A percentile compares a stretch with the other conserved stretches of the same genome.
Evolutionary conservation across 1,140 invertebrate species (phyloP).

Genomic region (Eciton burchellii): DNA sequence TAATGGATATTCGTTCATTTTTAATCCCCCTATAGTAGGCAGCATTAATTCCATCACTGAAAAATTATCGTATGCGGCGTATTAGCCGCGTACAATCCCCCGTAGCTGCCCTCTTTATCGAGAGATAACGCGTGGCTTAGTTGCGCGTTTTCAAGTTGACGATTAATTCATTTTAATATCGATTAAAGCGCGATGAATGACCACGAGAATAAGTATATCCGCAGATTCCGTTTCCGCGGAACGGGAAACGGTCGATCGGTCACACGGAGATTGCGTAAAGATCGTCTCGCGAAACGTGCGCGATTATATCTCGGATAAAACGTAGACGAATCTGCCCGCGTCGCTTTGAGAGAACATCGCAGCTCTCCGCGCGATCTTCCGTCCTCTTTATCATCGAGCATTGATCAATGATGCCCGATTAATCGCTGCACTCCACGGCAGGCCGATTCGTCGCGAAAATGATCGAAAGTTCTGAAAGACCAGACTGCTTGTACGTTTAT

Average conservation of each 20-base stretch:
- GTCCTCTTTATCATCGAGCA: neutral
- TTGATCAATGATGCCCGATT: conserved; percentile 74
- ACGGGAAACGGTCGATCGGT: too few relatives aligned
- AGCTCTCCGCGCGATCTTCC: neutral
- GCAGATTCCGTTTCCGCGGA: too few relatives aligned
- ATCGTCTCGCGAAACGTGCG: conserved; percentile 10
- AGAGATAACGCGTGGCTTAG: neutral
- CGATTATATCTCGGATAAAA: conserved; percentile 18
- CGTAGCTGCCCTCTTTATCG: neutral
- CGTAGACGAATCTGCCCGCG: conserved; percentile 17
- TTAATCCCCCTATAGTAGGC: conserved; percentile 5
- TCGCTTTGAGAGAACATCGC: neutral
- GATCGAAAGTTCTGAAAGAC: conserved; percentile 77
- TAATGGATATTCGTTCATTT: conserved; percentile 20
- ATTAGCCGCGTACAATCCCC: neutral
- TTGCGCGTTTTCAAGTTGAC: conserved; percentile 2
- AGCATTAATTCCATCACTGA: conserved; percentile 11
- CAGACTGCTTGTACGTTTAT: conserved; percentile 64
- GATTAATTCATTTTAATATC: neutral
- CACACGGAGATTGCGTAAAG: too few relatives aligned
- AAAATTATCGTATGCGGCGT: neutral
- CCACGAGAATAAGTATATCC: too few relatives aligned
- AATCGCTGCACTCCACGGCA: conserved; percentile 55
- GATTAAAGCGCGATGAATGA: neutral
- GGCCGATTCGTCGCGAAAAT: conserved; percentile 80